Percentiles rank a stretch among this genome's conserved stretches.
These are phyloP conservation scores for Polypedilum pembai DNA, from an alignment of 1,140 invertebrate species.

Conservation along the genomic window DNA sequence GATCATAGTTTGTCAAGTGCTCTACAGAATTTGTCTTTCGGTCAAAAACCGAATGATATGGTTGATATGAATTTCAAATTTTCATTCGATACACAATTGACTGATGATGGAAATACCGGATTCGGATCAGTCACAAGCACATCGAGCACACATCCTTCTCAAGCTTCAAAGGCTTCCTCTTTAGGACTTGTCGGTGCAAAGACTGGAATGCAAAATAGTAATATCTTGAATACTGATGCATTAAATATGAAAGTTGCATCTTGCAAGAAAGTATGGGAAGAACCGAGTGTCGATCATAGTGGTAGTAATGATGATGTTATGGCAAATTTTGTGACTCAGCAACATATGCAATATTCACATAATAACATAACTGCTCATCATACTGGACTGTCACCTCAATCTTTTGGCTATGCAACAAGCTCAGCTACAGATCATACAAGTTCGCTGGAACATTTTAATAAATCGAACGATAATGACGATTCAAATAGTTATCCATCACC, in stretches of 20 bases:
- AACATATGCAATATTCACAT: constrained; percentile 40
- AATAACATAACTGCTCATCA: constrained; percentile 38
- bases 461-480: constrained; percentile 43
- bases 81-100: constrained; percentile 72
- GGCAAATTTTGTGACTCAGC: constrained; percentile 47
- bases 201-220: constrained; percentile 39
- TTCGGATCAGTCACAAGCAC: constrained; percentile 33
- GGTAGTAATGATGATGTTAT: constrained; percentile 43
- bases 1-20: constrained; percentile 44
- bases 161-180: constrained; percentile 33
- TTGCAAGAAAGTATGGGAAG: constrained; percentile 87
- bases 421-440: constrained; percentile 33
- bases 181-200: constrained; percentile 21
- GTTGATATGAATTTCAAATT: constrained; percentile 86
- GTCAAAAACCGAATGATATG: constrained; percentile 60
- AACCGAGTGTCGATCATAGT: constrained; percentile 60
- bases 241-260: constrained; percentile 90
- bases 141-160: constrained; percentile 32
- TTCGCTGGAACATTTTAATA: constrained; percentile 32
- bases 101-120: constrained; percentile 61
- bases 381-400: constrained; percentile 32
- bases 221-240: constrained; percentile 66
- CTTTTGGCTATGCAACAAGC: constrained; percentile 33
- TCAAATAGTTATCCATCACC: constrained; percentile 34
- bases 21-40: constrained; percentile 44